Evolutionary conservation across 2,888 invertebrate genomes (phyloP).

Genomic region (Nemotelus nigrinus): DNA sequence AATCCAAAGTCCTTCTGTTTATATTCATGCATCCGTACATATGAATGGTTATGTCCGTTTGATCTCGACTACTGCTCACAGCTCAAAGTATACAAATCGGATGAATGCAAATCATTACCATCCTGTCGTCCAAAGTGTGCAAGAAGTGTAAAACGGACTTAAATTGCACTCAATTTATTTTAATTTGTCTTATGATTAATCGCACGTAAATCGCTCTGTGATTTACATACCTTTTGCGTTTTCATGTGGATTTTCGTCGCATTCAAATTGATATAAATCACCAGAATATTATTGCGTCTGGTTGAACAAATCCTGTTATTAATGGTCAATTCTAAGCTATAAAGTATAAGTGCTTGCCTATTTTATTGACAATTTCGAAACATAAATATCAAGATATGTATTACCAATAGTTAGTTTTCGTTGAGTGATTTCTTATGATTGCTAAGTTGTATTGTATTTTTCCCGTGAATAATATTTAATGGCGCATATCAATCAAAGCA

Average conservation of each 20-base stretch:
- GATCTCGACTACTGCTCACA: conserved; percentile 41
- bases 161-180: conserved; percentile 52
- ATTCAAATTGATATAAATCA: conserved; percentile 23
- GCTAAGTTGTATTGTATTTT: too few relatives aligned
- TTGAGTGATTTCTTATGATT: too few relatives aligned
- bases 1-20: conserved; percentile 5
- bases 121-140: conserved; percentile 20
- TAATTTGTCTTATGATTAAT: conserved; percentile 51
- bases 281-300: conserved; percentile 15
- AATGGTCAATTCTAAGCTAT: conserved; percentile 20
- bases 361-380: too few relatives aligned
- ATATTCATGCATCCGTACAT: neutral
- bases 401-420: too few relatives aligned
- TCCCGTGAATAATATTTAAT: too few relatives aligned
- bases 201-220: conserved; percentile 47
- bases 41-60: conserved; percentile 34
- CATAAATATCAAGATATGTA: too few relatives aligned
- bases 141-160: conserved; percentile 47
- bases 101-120: conserved; percentile 23
- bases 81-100: conserved; percentile 43
- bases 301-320: conserved; percentile 12
- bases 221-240: conserved; percentile 46
- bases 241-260: conserved; percentile 8
- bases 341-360: neutral
- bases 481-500: too few relatives aligned